phyloP scores from a whole-genome alignment of 2,113 vertebrate species.

The Xenus cinereus region DNA sequence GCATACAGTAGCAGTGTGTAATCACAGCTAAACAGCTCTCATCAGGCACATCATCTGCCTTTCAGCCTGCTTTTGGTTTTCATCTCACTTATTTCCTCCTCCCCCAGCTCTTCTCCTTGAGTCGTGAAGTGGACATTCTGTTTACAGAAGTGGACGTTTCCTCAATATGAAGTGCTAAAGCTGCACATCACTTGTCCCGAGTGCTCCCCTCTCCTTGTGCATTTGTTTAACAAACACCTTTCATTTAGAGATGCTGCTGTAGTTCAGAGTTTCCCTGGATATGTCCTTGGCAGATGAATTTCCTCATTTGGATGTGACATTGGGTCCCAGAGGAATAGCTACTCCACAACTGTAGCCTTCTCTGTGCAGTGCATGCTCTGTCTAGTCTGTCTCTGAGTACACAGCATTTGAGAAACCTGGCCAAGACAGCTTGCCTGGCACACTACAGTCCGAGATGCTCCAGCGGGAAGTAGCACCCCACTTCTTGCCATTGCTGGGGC shows the following conservation, averaged over 20 bases:
- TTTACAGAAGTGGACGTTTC: neutral
- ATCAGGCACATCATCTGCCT: neutral
- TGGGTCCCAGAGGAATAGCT: neutral
- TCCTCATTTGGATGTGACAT: neutral
- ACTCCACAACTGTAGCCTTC: neutral
- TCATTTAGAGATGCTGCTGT: neutral
- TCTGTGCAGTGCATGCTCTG: neutral
- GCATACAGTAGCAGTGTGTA: neutral
- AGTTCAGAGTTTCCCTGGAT: neutral
- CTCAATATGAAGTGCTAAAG: neutral
- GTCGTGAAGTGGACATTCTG: neutral
- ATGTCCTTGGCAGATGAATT: neutral
- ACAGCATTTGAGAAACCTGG: neutral
- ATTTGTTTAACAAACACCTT: neutral
- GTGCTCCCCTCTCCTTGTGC: neutral
- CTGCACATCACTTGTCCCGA: neutral
- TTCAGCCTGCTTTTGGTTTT: neutral
- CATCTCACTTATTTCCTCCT: neutral
- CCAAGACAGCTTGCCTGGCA: neutral
- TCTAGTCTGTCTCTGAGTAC: neutral
- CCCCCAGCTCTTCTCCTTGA: neutral
- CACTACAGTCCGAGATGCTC: accelerated
- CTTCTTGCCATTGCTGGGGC: neutral
- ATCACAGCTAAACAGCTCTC: neutral
- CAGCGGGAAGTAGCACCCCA: neutral